Percentiles rank a stretch among this genome's conserved stretches.
Evolutionary conservation across 2,888 invertebrate genomes (phyloP).

Genomic region (Myopa tessellatipennis): DNA sequence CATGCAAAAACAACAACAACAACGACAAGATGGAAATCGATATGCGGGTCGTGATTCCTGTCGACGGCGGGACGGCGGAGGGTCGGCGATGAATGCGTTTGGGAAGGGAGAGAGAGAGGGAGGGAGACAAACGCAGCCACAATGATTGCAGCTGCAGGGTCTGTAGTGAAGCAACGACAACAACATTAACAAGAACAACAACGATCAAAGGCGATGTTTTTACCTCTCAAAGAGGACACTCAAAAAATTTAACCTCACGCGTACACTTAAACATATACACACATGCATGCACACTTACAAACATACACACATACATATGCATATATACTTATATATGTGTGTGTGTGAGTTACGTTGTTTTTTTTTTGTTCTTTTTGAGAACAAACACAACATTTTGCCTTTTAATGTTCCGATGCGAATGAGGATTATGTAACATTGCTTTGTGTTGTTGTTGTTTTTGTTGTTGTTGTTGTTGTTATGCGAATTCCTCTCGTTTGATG

Average conservation of each 20-base stretch:
- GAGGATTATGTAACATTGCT: neutral
- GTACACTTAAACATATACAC: too few relatives aligned
- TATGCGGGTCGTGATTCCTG: conserved; percentile 53
- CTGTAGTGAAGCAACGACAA: neutral
- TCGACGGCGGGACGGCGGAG: neutral
- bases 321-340: too few relatives aligned
- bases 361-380: neutral
- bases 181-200: neutral
- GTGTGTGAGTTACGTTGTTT: too few relatives aligned
- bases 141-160: neutral
- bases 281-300: too few relatives aligned
- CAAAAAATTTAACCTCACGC: neutral
- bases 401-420: too few relatives aligned
- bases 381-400: neutral
- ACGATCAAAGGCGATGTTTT: neutral
- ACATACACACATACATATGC: too few relatives aligned
- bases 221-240: neutral
- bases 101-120: neutral
- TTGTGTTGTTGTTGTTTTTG: neutral
- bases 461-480: neutral
- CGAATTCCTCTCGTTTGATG: neutral
- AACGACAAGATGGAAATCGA: conserved; percentile 55
- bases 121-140: neutral
- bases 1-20: conserved; percentile 32
- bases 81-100: neutral